Base-by-base conservation (phyloP, 2,113 vertebrate genomes). In the Spermophilus dauricus region DNA sequence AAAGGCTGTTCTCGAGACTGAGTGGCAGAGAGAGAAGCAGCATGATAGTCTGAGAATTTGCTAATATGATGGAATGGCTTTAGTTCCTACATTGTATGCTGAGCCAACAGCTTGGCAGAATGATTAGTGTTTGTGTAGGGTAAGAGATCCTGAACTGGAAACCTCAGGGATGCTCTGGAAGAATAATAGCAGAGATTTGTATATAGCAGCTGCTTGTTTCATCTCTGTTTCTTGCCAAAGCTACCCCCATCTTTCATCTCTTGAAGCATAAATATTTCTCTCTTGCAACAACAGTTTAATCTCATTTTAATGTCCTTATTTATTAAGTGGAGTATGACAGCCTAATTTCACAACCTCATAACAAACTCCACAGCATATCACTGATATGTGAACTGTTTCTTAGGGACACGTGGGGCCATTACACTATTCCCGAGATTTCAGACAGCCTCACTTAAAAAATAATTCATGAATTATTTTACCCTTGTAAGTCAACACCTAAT, bases 241-340 rank as follows among this genome's bases (percentile, higher is more conserved):
- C n/a, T 83, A 63, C 30, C 76, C 56, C 69, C 42, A 51, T 84
- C 87, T 96, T 94, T 96, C 93, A 92, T 88, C 85, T 89, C 42
- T 51, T 80, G 56, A 91, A 94, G 90, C 87, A 73, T 73, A 87
- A 81, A 32, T 83, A 97, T 96, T 73, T 77, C 78, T 93, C 94
- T 93, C 75, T 95, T 92, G 72, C 67, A 96, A 65, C 34, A 78
- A 53, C 69, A 86, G 53, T 83, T 89, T 94, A 91, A 96, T 95
- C 75, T 72, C 39, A 83, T 89, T 96, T 96, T 96, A 91, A 97
- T 82, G 85, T 94, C 83, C 84, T 95, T 94, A 91, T 89, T 85
- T 87, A 95, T 80, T 67, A 90, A 77, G 76, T 63, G 13, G 53
- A 42, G 39, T 92, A 93, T 84, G 80, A 89, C 37, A 87, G 65